Percentiles rank a stretch among this genome's conserved stretches.
These are phyloP conservation scores for Lepidocyrtinus sp. DNA, from an alignment of 2,888 invertebrate genomes.

Conservation along the genomic window DNA sequence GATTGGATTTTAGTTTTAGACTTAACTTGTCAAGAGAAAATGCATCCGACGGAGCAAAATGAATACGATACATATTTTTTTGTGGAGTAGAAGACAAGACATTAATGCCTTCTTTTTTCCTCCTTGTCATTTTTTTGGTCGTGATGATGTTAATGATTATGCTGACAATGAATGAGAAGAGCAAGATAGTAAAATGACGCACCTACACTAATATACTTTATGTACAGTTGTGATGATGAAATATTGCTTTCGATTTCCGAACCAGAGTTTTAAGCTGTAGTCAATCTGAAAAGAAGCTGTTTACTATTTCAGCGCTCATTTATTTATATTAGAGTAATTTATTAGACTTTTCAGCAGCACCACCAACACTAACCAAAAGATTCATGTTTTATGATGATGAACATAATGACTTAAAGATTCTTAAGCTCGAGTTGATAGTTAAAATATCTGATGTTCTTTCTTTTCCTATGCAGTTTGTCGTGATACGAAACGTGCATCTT, in stretches of 20 bases:
- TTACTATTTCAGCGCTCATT: conserved; percentile 25
- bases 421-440: conserved; percentile 4
- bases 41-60: not conserved
- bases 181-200: too few relatives aligned
- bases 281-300: conserved; percentile 3
- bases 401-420: conserved; percentile 14
- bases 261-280: conserved; percentile 25
- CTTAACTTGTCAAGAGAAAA: not conserved
- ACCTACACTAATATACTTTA: too few relatives aligned
- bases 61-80: conserved; percentile 7
- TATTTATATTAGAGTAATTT: conserved; percentile 39
- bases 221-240: conserved; percentile 28
- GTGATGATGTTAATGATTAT: conserved; percentile 26
- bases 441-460: not conserved
- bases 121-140: conserved; percentile 47
- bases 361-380: not conserved
- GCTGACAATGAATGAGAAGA: conserved; percentile 28
- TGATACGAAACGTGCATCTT: not conserved
- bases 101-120: conserved; percentile 15
- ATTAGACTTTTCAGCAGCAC: conserved; percentile 18
- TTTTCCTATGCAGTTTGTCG: not conserved
- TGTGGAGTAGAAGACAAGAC: conserved; percentile 12
- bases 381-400: conserved; percentile 18
- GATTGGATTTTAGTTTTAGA: not conserved
- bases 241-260: conserved; percentile 56